Percentiles rank a stretch among this genome's conserved stretches.
These are phyloP conservation scores for Neoaliturus tenellus DNA, from an alignment of 2,888 invertebrate species.

Conservation along the genomic window DNA sequence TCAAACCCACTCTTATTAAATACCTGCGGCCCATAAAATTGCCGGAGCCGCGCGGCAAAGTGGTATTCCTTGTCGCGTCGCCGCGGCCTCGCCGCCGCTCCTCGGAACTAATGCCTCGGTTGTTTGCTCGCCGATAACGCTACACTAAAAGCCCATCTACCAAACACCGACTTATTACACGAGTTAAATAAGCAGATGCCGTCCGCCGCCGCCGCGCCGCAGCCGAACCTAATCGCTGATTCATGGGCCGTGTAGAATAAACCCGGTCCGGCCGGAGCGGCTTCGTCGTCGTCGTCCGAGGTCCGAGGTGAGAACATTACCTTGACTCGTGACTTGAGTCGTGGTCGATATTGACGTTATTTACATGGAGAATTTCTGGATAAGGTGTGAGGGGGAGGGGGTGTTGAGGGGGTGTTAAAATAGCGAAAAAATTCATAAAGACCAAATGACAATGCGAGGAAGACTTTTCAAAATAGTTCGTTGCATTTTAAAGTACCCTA, in stretches of 20 bases:
- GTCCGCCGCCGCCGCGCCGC: neutral
- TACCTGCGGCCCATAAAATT: neutral
- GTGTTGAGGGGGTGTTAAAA: no score
- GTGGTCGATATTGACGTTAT: no score
- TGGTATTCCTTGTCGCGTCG: neutral
- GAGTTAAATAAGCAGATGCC: constrained; percentile 3
- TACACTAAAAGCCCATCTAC: constrained; percentile 50
- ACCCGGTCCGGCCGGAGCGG: neutral
- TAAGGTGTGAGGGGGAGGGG: no score
- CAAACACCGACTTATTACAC: constrained; percentile 36
- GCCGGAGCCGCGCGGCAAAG: neutral
- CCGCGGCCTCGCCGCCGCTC: neutral
- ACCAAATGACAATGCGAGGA: no score
- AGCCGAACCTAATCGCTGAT: constrained; percentile 32
- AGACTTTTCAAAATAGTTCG: no score
- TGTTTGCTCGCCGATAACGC: constrained; percentile 41
- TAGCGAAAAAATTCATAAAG: no score
- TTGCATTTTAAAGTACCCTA: no score
- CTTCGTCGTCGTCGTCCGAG: neutral
- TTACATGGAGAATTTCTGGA: no score
- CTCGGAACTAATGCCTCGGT: constrained; percentile 40
- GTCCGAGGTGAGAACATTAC: no score
- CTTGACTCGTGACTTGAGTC: no score
- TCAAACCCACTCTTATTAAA: neutral
- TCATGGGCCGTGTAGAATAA: neutral